Conservation (phyloP, 2,113 vertebrate genomes). For the Odocoileus hemionus region DNA sequence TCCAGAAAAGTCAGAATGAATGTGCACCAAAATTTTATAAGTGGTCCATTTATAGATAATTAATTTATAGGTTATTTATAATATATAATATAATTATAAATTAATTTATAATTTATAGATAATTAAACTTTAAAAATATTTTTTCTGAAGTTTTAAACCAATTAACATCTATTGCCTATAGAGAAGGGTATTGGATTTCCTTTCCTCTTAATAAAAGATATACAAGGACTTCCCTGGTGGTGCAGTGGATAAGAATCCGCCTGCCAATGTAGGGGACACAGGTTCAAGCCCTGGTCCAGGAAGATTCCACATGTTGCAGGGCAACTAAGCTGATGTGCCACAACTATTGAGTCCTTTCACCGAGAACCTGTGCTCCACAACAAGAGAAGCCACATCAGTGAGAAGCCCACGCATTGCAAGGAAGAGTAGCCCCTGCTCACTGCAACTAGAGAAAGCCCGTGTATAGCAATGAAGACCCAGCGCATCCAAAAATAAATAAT, state of each 20-base stretch:
- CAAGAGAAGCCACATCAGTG: background rate
- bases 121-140: background rate
- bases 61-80: background rate
- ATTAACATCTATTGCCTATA: background rate
- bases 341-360: background rate
- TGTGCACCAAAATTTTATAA: background rate
- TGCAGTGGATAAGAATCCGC: background rate
- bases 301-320: background rate
- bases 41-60: background rate
- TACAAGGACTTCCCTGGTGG: background rate
- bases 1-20: conserved; percentile 1
- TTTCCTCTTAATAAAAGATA: background rate
- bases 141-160: background rate
- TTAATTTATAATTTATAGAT: background rate
- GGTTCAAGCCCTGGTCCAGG: background rate
- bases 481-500: background rate
- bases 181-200: background rate
- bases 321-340: background rate
- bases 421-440: background rate
- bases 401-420: background rate
- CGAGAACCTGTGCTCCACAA: background rate
- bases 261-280: background rate
- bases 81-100: background rate
- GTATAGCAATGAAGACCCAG: background rate
- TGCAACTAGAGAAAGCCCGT: background rate